These are phyloP conservation scores for Ostrea denselamellosa DNA, from an alignment of 1,140 invertebrate genomes.

Conservation along the genomic window DNA sequence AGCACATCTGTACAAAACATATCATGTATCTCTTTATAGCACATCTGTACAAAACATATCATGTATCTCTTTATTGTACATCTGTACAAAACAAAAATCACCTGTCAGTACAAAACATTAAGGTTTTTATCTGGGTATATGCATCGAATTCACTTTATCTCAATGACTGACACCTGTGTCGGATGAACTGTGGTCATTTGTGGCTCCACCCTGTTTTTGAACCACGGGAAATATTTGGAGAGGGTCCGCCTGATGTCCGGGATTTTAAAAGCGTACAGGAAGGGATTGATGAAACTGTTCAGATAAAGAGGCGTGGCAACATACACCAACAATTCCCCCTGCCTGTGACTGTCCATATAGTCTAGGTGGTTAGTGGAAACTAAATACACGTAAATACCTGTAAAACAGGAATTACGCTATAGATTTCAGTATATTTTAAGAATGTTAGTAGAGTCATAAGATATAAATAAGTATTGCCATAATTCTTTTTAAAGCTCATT, in stretches of 20 bases:
- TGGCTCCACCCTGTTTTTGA: neutral
- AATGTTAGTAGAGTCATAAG: no score
- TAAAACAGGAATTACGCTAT: neutral
- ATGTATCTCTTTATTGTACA: no score
- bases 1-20: no score
- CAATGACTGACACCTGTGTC: neutral
- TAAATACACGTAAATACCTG: conserved; percentile 28
- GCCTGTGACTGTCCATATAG: neutral
- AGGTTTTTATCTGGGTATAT: no score
- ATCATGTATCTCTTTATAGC: no score
- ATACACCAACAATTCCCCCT: neutral
- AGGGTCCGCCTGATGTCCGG: conserved; percentile 26
- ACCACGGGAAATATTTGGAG: neutral
- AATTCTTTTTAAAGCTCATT: no score
- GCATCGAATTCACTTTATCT: neutral
- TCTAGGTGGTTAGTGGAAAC: neutral
- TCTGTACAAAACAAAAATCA: no score
- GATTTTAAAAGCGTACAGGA: conserved; percentile 40
- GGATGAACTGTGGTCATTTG: neutral
- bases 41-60: no score
- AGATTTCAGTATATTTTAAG: no score
- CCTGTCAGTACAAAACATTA: neutral
- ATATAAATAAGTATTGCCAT: no score
- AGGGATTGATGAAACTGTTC: conserved; percentile 18
- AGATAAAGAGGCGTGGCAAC: conserved; percentile 15